Evolutionary conservation across 2,888 invertebrate species (phyloP), one percentile per base, ranked within the genome.

Genomic region (Drosophila flavopinicola): DNA sequence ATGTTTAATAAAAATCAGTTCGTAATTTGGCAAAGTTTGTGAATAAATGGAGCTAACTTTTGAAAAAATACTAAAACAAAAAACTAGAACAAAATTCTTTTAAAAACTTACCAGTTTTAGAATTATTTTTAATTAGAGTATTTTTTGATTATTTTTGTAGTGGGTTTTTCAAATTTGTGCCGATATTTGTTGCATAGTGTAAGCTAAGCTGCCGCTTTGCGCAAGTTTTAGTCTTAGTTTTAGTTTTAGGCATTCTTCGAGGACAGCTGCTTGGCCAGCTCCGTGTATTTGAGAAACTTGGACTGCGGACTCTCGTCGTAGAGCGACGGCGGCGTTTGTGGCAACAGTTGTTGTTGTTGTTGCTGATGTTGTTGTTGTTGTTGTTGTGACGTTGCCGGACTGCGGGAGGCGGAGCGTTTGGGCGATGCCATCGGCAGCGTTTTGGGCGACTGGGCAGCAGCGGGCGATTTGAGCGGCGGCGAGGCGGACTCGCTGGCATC

Each of bases 241-340:
- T 1, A 29, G 20, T 24, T n/a, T 67, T 86, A 97, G 94, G 96
- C 96, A 93, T 97, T 98, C 93, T 98, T 98, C 93, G 97, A 98
- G 91, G 98, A 98, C 91, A 99, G 93, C 93, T 99, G 98, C 92
- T 98, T 98, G 89, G 99, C 99, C 92, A 99, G 94, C 93, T 99
- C 98, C 90, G 98, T 98, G 93, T 99, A 99, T 93, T 98, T 98
- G 85, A 98, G 95, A 93, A 98, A 98, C 93, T 98, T 99, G 86
- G 98, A 97, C 92, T 98, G 97, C 45, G 97, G 97, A 90, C 96
- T 97, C 92, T 98, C 98, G 88, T 97, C 97, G 89, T 95, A 95
- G 0, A 70, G 90, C 88, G 84, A 80, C 1, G 89, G 77, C 25
- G 80, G 83, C 0, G 53, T 52, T 17, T 75, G 72, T 17, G 69